A percentile compares a stretch with the other conserved stretches of the same genome.
Conservation (phyloP, 2,797 vertebrate species). For the Muscicapa comitata region DNA sequence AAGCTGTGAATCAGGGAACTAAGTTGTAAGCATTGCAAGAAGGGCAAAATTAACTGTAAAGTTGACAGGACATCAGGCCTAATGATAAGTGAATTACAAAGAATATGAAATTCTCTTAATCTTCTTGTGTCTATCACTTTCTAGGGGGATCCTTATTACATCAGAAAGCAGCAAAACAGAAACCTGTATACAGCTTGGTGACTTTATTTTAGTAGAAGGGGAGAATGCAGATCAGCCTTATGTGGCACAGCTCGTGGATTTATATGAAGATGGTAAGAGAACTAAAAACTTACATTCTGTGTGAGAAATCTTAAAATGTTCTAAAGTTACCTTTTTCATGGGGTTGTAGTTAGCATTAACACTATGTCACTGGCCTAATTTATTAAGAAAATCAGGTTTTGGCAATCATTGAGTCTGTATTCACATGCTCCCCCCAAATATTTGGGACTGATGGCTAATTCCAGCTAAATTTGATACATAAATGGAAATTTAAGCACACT, state of each 20-base stretch:
- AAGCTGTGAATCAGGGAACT: not conserved
- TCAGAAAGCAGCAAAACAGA: slow-evolving; percentile 62
- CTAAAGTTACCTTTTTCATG: not conserved
- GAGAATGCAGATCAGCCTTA: slow-evolving; percentile 82
- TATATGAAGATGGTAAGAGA: slow-evolving; percentile 86
- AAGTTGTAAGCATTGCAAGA: not conserved
- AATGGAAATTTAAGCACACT: not conserved
- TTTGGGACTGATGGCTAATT: not conserved
- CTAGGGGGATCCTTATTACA: slow-evolving; percentile 80
- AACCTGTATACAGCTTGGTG: slow-evolving; percentile 72
- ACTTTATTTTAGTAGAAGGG: slow-evolving; percentile 87
- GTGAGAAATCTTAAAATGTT: not conserved
- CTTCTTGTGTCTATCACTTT: not conserved
- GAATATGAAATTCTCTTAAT: not conserved
- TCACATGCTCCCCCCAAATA: not conserved
- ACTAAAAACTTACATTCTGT: not conserved
- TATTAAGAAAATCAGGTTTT: not conserved
- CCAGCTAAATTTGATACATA: not conserved
- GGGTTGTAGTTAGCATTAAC: not conserved
- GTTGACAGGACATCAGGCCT: not conserved
- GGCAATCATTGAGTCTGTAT: not conserved
- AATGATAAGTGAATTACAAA: not conserved
- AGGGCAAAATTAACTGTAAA: not conserved
- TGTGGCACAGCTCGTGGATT: slow-evolving; percentile 82
- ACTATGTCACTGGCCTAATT: not conserved